A percentile compares a stretch with the other conserved stretches of the same genome.
Evolutionary conservation across 2,888 invertebrate species (phyloP).

Genomic region (Heliconius ethilla): DNA sequence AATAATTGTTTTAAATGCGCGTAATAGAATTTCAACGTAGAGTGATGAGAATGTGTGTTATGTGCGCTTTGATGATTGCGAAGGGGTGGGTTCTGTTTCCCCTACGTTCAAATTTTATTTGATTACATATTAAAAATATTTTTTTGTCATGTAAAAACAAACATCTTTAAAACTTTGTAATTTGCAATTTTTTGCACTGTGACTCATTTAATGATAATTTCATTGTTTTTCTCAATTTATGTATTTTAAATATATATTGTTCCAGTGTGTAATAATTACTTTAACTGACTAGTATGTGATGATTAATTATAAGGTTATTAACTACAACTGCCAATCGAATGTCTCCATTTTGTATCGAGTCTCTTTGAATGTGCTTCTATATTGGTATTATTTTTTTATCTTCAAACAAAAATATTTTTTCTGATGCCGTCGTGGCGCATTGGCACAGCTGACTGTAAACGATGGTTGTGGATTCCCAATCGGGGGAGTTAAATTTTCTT

Average conservation of each 20-base stretch:
- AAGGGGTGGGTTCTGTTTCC: no score
- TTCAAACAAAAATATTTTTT: background rate
- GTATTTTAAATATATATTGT: conserved; percentile 37
- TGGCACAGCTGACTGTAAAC: background rate
- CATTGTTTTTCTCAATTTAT: background rate
- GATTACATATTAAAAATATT: no score
- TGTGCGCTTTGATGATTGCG: no score
- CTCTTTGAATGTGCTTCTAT: conserved; percentile 25
- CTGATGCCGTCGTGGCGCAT: background rate
- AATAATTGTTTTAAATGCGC: no score
- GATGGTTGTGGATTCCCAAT: background rate
- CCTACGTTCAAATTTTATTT: no score
- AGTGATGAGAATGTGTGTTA: no score
- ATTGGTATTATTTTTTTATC: background rate
- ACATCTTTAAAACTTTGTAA: background rate
- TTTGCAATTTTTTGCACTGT: background rate
- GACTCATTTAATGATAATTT: background rate
- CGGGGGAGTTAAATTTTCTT: background rate
- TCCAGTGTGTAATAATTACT: conserved; percentile 50
- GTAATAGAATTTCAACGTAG: no score
- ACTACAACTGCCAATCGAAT: conserved; percentile 41
- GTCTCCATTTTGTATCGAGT: conserved; percentile 37
- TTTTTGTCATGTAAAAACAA: no score
- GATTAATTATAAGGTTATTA: conserved; percentile 44
- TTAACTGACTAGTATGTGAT: conserved; percentile 42